Conservation (phyloP, 2,888 invertebrate genomes). For the Rambutsinella grinnellia region DNA sequence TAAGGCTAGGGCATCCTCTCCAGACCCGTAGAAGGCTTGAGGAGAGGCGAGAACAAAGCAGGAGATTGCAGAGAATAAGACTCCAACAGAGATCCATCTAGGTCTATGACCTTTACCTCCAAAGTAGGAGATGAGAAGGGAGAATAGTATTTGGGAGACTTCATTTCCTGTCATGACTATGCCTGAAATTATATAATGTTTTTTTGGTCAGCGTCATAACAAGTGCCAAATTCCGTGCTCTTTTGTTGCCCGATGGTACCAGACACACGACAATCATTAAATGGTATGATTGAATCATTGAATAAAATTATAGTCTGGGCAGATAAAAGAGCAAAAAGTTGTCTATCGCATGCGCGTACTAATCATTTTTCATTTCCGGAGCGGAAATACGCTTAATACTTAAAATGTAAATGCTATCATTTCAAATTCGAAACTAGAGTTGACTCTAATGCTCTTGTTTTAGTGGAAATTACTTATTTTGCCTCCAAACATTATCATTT, state of each 20-base stretch:
- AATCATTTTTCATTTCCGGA: background rate
- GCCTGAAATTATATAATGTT: constrained; percentile 69
- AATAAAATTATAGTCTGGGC: background rate
- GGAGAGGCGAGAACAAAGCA: constrained; percentile 78
- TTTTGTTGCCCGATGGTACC: background rate
- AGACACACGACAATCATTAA: background rate
- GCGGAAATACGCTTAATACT: background rate
- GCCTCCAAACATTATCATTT: background rate
- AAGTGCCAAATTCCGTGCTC: background rate
- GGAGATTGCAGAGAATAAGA: constrained; percentile 73
- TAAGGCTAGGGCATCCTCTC: constrained; percentile 76
- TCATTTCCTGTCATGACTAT: constrained; percentile 81
- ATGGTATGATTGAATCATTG: background rate
- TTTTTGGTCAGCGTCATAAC: background rate
- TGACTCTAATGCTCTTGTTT: too few species aligned
- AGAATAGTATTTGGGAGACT: constrained; percentile 78
- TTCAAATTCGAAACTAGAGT: too few species aligned
- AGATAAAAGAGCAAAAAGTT: background rate
- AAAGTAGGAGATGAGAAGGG: constrained; percentile 77
- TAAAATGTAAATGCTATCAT: background rate
- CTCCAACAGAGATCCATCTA: constrained; percentile 75
- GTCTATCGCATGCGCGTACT: background rate
- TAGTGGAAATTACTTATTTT: background rate
- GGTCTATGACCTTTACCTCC: constrained; percentile 80
- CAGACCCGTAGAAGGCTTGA: constrained; percentile 77